Conservation (phyloP, 2,113 vertebrate genomes). For the Takifugu flavidus region DNA sequence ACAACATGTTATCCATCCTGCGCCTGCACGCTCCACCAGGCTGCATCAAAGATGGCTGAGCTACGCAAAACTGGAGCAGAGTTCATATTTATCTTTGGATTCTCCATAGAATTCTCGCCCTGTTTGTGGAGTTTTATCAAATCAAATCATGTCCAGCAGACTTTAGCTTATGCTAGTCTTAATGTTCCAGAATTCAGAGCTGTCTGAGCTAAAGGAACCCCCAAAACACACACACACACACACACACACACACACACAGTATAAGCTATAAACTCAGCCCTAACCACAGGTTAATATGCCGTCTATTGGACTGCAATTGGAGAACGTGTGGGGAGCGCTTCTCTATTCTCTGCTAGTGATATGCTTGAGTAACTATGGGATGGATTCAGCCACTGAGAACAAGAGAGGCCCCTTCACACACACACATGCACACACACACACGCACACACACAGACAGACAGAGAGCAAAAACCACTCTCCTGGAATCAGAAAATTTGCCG, state of each 20-base stretch:
- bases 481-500: not conserved
- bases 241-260: slow-evolving; percentile 45
- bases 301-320: slow-evolving; percentile 80
- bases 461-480: not conserved
- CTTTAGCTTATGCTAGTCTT: slow-evolving; percentile 19
- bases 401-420: slow-evolving; percentile 50
- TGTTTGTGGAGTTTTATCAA: slow-evolving; percentile 30
- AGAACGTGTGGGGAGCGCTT: slow-evolving; percentile 72
- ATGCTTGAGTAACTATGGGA: slow-evolving; percentile 77
- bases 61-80: slow-evolving; percentile 12
- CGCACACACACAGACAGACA: slow-evolving; percentile 20
- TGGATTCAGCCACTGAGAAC: slow-evolving; percentile 73
- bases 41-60: slow-evolving; percentile 27
- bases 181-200: slow-evolving; percentile 51
- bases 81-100: slow-evolving; percentile 26
- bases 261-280: slow-evolving; percentile 61
- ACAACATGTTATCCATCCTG: slow-evolving; percentile 71
- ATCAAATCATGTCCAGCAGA: slow-evolving; percentile 11
- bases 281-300: slow-evolving; percentile 79
- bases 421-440: slow-evolving; percentile 25
- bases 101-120: slow-evolving; percentile 5
- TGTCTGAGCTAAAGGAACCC: slow-evolving; percentile 37
- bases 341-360: slow-evolving; percentile 75
- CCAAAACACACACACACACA: slow-evolving; percentile 8
- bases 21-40: slow-evolving; percentile 16